These are phyloP conservation scores for Silurus glanis DNA, from an alignment of 2,113 vertebrate species.

Conservation along the genomic window DNA sequence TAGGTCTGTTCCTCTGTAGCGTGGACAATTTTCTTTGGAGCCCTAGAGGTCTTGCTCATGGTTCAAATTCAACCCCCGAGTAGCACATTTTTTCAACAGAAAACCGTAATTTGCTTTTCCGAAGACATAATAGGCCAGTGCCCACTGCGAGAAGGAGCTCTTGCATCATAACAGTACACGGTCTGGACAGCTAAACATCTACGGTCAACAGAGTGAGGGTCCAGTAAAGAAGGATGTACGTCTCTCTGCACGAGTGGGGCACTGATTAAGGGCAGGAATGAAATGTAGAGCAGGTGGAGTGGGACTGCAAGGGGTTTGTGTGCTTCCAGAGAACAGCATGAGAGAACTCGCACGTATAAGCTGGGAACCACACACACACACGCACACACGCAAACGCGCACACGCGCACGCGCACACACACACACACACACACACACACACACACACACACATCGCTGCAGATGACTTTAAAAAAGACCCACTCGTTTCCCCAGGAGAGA, in stretches of 20 bases:
- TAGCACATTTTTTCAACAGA: not conserved
- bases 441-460: conserved; percentile 47
- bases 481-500: conserved; percentile 54
- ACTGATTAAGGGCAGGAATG: conserved; percentile 31
- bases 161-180: not conserved
- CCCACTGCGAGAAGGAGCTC: not conserved
- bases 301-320: not conserved
- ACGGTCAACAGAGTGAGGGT: not conserved
- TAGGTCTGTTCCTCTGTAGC: not conserved
- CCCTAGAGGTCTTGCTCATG: not conserved
- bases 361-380: conserved; percentile 36
- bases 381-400: not conserved
- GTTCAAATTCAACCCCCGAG: too few species aligned
- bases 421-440: not conserved
- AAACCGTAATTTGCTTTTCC: not conserved
- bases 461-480: conserved; percentile 40
- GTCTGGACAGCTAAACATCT: not conserved
- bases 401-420: not conserved
- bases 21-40: not conserved
- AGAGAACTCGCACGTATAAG: conserved; percentile 4
- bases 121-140: not conserved
- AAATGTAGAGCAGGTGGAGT: conserved; percentile 39
- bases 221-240: not conserved
- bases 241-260: not conserved
- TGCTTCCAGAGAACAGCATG: not conserved